Evolutionary conservation across 2,797 vertebrate species (phyloP).

Genomic region (Lophotriccus pileatus): DNA sequence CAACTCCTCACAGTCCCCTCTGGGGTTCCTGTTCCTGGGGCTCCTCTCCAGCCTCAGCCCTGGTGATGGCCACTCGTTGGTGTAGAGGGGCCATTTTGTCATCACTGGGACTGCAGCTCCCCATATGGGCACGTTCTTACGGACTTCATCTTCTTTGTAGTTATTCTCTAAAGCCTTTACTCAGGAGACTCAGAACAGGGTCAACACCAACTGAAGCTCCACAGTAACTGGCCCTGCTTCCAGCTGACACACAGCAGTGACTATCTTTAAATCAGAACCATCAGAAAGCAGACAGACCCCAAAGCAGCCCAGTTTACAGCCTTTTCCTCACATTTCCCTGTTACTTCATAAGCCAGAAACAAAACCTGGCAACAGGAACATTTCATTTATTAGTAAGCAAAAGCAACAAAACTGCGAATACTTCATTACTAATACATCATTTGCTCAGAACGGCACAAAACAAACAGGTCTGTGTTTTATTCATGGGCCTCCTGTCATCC

Average conservation of each 20-base stretch:
- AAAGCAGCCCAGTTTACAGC: background rate
- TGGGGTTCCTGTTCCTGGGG: fast-evolving
- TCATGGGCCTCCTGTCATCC: slow-evolving; percentile 9
- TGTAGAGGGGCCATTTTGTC: background rate
- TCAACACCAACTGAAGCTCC: background rate
- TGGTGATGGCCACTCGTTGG: fast-evolving
- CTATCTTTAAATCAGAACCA: background rate
- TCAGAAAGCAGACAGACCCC: background rate
- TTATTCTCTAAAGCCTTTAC: background rate
- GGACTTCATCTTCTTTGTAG: background rate
- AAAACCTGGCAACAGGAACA: background rate
- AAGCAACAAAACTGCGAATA: slow-evolving; percentile 17
- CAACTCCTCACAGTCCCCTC: fast-evolving
- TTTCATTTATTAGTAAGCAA: slow-evolving; percentile 17
- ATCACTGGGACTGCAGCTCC: background rate
- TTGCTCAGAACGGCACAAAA: background rate
- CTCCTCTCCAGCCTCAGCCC: background rate
- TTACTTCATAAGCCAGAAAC: background rate
- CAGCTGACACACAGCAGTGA: background rate
- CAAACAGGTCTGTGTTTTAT: slow-evolving; percentile 49
- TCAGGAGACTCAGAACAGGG: background rate
- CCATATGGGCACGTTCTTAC: fast-evolving
- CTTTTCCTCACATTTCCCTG: background rate
- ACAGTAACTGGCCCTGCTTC: background rate
- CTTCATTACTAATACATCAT: slow-evolving; percentile 56